Evolutionary conservation across 2,888 invertebrate genomes (phyloP).

Genomic region (Glyphotaelius pellucidus): DNA sequence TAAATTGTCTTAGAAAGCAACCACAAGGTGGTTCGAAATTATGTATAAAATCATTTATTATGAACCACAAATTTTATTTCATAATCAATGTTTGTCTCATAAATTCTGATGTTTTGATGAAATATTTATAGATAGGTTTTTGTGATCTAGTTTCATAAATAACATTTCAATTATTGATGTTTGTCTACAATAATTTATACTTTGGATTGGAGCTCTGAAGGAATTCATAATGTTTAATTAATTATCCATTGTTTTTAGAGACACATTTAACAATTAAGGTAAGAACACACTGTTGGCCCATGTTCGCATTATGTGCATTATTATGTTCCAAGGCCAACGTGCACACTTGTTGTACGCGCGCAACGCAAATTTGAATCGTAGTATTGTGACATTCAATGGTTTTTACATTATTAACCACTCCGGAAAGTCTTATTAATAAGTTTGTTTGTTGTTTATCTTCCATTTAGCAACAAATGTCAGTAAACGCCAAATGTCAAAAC

Average conservation of each 20-base stretch:
- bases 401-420: too few species aligned
- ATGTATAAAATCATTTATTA: neutral
- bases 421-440: too few species aligned
- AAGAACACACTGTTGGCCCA: too few species aligned
- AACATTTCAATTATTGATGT: neutral
- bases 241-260: neutral
- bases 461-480: too few species aligned
- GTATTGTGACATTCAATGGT: too few species aligned
- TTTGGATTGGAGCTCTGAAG: neutral
- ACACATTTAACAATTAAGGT: neutral
- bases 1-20: neutral
- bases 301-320: too few species aligned
- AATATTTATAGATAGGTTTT: neutral
- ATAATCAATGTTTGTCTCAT: neutral
- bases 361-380: too few species aligned
- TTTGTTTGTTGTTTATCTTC: too few species aligned
- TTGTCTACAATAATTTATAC: neutral
- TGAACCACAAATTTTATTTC: neutral
- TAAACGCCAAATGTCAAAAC: too few species aligned
- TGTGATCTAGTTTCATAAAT: neutral
- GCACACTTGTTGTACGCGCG: too few species aligned
- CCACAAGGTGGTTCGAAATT: neutral
- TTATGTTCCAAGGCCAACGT: too few species aligned
- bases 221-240: neutral
- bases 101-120: neutral